These are phyloP conservation scores for Platycheirus albimanus DNA, from an alignment of 2,888 invertebrate species.

Conservation along the genomic window DNA sequence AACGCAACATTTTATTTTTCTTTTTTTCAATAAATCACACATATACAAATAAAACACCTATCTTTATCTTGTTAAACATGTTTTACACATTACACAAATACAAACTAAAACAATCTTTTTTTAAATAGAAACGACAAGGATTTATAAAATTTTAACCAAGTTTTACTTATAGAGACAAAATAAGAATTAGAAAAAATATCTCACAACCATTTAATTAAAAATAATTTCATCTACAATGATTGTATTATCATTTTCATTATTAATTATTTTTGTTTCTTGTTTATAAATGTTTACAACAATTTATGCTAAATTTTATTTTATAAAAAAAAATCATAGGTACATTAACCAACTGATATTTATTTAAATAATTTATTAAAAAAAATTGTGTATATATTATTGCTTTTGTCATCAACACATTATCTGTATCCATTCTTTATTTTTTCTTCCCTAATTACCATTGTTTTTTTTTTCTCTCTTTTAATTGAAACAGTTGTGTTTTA, in stretches of 20 bases:
- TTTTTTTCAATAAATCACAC: constrained; percentile 24
- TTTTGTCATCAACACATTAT: constrained; percentile 66
- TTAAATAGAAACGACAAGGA: constrained; percentile 41
- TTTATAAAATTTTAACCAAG: constrained; percentile 49
- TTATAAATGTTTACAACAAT: constrained; percentile 41
- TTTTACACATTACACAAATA: constrained; percentile 46
- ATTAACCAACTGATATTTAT: constrained; percentile 23
- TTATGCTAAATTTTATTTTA: constrained; percentile 25
- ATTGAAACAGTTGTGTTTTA: constrained; percentile 58
- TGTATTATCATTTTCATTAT: constrained; percentile 62
- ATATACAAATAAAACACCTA: constrained; percentile 52
- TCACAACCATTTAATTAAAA: constrained; percentile 74
- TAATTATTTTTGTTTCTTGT: constrained; percentile 25
- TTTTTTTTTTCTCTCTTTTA: constrained; percentile 27
- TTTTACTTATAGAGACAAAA: constrained; percentile 59
- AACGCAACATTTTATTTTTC: constrained; percentile 15
- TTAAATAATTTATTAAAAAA: constrained; percentile 8
- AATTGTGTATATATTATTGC: constrained; percentile 68
- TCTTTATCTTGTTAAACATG: constrained; percentile 42
- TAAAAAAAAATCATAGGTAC: constrained; percentile 14
- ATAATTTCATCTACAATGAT: constrained; percentile 69
- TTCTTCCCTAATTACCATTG: not conserved
- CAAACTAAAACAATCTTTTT: constrained; percentile 8
- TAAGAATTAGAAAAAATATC: constrained; percentile 55
- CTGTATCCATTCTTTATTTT: not conserved